Conservation (phyloP, 30 jellyfish, hydroid and myxozoan species). For the Nemopilema nomurai region DNA sequence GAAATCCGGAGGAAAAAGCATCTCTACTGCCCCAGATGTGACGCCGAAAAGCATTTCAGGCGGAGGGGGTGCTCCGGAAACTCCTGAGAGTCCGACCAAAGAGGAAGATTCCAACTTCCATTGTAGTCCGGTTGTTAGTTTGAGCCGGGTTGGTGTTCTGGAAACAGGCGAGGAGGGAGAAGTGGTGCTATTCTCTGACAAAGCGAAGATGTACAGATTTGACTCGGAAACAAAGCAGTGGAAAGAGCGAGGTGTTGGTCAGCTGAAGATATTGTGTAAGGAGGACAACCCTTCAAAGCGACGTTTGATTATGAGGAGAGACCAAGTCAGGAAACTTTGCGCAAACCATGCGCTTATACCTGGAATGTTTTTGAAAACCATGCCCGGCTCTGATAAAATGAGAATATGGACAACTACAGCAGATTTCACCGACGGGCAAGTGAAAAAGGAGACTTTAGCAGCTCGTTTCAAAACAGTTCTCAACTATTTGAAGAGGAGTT, state of each 20-base stretch:
- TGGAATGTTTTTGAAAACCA: slow-evolving; percentile 59
- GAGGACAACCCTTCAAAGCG: background rate
- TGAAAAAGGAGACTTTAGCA: slow-evolving; percentile 68
- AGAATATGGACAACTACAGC: slow-evolving; percentile 80
- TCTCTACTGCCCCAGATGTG: background rate
- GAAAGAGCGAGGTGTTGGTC: slow-evolving; percentile 87
- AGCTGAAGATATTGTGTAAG: slow-evolving; percentile 36
- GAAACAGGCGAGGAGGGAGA: slow-evolving; percentile 78
- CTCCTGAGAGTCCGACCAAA: slow-evolving; percentile 49
- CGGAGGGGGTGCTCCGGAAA: slow-evolving; percentile 5
- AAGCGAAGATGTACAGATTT: slow-evolving; percentile 65
- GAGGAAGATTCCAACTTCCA: slow-evolving; percentile 42
- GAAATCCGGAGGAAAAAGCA: background rate
- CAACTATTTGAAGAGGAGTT: slow-evolving; percentile 46
- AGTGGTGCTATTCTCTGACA: slow-evolving; percentile 32
- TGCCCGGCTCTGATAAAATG: slow-evolving; percentile 61
- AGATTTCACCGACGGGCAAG: slow-evolving; percentile 80
- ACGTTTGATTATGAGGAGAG: slow-evolving; percentile 77
- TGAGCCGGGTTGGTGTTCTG: background rate
- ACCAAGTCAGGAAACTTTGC: slow-evolving; percentile 65
- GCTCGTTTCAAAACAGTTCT: slow-evolving; percentile 69
- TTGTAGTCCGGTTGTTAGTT: slow-evolving; percentile 44
- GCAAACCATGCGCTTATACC: slow-evolving; percentile 65
- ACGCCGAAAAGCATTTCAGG: background rate
- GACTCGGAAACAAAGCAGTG: slow-evolving; percentile 56